phyloP scores from a whole-genome alignment of 2,888 invertebrate genomes.

The Xestia xanthographa region DNA sequence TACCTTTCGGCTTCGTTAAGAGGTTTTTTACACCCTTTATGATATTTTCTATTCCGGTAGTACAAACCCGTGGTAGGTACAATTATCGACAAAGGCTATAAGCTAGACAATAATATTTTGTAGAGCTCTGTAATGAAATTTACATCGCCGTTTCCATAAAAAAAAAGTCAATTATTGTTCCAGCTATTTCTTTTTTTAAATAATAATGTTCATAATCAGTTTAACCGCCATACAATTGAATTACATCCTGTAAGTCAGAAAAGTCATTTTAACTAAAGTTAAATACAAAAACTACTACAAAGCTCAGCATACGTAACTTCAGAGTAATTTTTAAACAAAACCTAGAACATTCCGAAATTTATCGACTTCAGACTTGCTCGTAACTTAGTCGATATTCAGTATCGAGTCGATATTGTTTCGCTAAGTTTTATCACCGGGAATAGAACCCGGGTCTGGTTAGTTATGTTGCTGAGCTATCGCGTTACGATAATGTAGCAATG shows the following conservation, averaged over 20 bases:
- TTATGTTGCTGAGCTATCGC: conserved; percentile 83
- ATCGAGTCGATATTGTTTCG: conserved; percentile 85
- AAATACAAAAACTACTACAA: background rate
- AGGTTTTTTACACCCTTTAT: no score
- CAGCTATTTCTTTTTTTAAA: background rate
- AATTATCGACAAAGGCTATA: no score
- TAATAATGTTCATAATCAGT: background rate
- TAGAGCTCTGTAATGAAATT: background rate
- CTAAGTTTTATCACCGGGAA: conserved; percentile 83
- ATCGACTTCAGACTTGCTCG: conserved; percentile 71
- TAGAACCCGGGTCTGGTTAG: conserved; percentile 80
- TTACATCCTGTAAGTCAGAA: background rate
- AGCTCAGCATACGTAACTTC: conserved; percentile 17
- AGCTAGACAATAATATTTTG: background rate
- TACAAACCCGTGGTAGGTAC: no score
- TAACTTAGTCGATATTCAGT: conserved; percentile 84
- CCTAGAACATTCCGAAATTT: conserved; percentile 64
- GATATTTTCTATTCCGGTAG: no score
- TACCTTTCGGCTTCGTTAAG: no score
- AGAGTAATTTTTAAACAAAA: conserved; percentile 52
- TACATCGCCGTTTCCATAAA: background rate
- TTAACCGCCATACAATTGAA: background rate
- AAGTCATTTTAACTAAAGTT: background rate
- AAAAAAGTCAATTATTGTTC: background rate
- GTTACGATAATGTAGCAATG: conserved; percentile 82